These are phyloP conservation scores for Zele albiditarsus DNA, from an alignment of 2,888 invertebrate genomes.

Conservation along the genomic window DNA sequence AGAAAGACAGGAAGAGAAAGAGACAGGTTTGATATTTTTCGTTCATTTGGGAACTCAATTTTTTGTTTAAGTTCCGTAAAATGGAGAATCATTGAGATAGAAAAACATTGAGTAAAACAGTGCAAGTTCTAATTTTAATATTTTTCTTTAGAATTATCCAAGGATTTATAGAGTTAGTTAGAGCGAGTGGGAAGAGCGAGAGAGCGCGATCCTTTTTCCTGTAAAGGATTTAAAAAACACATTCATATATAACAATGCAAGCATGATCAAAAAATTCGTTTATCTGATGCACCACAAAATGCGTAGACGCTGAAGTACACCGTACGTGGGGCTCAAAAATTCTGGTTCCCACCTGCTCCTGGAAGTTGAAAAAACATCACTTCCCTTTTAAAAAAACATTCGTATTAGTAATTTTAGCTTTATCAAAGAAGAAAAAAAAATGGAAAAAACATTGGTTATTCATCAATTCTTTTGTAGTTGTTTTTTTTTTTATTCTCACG, in stretches of 20 bases:
- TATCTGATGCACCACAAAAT: slow-evolving; percentile 74
- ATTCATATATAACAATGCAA: slow-evolving; percentile 73
- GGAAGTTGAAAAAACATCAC: slow-evolving; percentile 73
- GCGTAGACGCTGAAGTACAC: slow-evolving; percentile 71
- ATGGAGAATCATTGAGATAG: slow-evolving; percentile 15
- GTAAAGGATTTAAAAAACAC: slow-evolving; percentile 73
- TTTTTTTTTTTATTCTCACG: slow-evolving; percentile 42
- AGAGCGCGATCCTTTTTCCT: slow-evolving; percentile 72
- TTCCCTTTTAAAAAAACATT: slow-evolving; percentile 73
- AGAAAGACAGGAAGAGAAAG: slow-evolving; percentile 38
- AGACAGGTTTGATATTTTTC: slow-evolving; percentile 24
- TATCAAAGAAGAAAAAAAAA: slow-evolving; percentile 40
- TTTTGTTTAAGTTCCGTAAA: background rate
- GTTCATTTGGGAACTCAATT: background rate
- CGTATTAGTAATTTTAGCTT: slow-evolving; percentile 49
- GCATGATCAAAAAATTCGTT: slow-evolving; percentile 74
- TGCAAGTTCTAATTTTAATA: slow-evolving; percentile 26
- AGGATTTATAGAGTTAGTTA: slow-evolving; percentile 39
- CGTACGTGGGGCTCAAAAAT: slow-evolving; percentile 73
- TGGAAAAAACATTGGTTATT: slow-evolving; percentile 46
- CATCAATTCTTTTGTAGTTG: slow-evolving; percentile 41
- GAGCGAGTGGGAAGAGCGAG: slow-evolving; percentile 60
- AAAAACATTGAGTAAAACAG: slow-evolving; percentile 20
- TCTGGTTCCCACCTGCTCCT: slow-evolving; percentile 73
- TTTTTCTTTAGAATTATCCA: slow-evolving; percentile 15